Evolutionary conservation across 2,888 invertebrate species (phyloP).

Genomic region (Catocala sponsa): DNA sequence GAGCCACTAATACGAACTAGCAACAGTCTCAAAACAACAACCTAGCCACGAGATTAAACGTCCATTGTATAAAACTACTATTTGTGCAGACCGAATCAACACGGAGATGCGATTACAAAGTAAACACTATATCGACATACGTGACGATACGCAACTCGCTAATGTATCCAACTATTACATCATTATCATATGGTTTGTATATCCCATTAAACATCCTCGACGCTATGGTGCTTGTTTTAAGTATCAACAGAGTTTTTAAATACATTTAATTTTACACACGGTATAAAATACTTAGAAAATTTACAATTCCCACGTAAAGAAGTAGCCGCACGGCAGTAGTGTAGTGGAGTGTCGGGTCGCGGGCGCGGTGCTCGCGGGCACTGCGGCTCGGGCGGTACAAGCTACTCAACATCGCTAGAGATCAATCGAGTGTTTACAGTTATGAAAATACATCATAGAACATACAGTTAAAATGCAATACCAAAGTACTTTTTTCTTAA

Average conservation of each 20-base stretch:
- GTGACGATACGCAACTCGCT: constrained; percentile 62
- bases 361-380: constrained; percentile 21
- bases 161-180: constrained; percentile 61
- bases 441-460: constrained; percentile 75
- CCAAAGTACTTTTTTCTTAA: constrained; percentile 83
- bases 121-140: constrained; percentile 59
- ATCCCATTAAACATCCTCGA: constrained; percentile 52
- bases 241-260: constrained; percentile 71
- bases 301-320: constrained; percentile 81
- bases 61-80: constrained; percentile 70
- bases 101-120: constrained; percentile 56
- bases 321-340: constrained; percentile 68
- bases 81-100: constrained; percentile 74
- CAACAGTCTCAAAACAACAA: constrained; percentile 62
- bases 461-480: constrained; percentile 82
- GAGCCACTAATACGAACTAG: constrained; percentile 49
- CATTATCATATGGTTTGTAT: constrained; percentile 51
- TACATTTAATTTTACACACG: constrained; percentile 80
- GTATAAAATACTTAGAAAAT: constrained; percentile 88
- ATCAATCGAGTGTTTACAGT: constrained; percentile 63
- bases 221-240: constrained; percentile 67
- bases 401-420: constrained; percentile 61
- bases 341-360: constrained; percentile 27
- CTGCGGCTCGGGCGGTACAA: constrained; percentile 42
- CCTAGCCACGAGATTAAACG: constrained; percentile 64